Evolutionary conservation across 2,888 invertebrate genomes (phyloP).

Genomic region (Drosophila anomalipes): DNA sequence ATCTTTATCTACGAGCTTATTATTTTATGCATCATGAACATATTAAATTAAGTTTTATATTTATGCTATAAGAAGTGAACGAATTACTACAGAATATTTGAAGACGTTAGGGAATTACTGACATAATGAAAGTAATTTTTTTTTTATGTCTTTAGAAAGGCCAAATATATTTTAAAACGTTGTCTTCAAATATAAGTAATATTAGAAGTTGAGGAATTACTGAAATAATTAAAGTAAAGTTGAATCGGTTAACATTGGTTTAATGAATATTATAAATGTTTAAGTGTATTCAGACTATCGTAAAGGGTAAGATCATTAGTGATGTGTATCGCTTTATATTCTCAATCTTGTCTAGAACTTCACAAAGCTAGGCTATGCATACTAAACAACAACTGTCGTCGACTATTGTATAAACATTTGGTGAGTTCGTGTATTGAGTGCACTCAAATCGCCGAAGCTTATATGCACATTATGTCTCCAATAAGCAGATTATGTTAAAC

Average conservation of each 20-base stretch:
- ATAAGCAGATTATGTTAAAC: constrained; percentile 43
- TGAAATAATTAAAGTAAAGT: background rate
- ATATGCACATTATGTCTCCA: constrained; percentile 27
- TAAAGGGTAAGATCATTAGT: too few relatives aligned
- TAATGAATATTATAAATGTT: background rate
- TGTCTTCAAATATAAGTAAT: too few relatives aligned
- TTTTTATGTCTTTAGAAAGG: background rate
- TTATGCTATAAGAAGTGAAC: background rate
- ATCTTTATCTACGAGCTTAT: background rate
- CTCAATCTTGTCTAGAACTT: background rate
- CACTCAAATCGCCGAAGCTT: constrained; percentile 21
- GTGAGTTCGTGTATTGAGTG: constrained; percentile 19
- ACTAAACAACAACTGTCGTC: background rate
- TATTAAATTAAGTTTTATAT: constrained; percentile 3
- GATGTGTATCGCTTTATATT: background rate
- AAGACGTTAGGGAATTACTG: background rate
- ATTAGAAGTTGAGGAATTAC: background rate
- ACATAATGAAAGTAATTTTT: background rate
- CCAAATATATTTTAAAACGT: background rate
- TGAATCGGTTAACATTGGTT: too few relatives aligned
- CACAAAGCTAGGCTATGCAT: background rate
- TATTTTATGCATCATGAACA: background rate
- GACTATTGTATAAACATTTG: constrained; percentile 1
- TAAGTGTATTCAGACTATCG: background rate
- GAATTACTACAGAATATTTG: background rate